phyloP scores from a whole-genome alignment of 1,140 invertebrate species.

The Conus betulinus region DNA sequence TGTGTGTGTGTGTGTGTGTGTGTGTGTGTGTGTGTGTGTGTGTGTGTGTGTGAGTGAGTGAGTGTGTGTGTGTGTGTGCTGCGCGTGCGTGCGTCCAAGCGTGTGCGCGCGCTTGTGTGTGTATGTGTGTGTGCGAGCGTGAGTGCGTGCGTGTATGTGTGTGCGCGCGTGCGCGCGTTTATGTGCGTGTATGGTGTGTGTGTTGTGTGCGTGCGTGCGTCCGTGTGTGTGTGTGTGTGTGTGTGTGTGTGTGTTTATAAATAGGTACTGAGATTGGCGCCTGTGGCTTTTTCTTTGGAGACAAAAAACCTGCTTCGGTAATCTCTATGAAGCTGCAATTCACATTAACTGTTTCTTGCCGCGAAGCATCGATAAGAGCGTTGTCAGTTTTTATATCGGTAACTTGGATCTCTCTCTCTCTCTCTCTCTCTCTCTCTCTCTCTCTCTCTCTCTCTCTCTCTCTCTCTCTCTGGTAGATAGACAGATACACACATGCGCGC shows the following conservation, averaged over 20 bases:
- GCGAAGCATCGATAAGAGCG: no score
- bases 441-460: background rate
- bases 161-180: background rate
- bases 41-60: background rate
- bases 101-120: no score
- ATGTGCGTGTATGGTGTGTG: background rate
- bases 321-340: no score
- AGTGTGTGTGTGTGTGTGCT: background rate
- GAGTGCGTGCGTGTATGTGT: background rate
- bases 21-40: slow-evolving; percentile 6
- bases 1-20: background rate
- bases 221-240: no score
- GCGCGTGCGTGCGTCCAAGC: background rate
- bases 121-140: no score
- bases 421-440: background rate
- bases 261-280: no score
- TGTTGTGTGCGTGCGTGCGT: slow-evolving; percentile 2
- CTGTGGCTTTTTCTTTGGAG: background rate
- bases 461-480: no score
- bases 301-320: no score
- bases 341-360: no score
- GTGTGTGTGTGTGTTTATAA: no score
- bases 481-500: no score
- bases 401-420: background rate
- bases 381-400: no score